Evolutionary conservation across 2,113 vertebrate genomes (phyloP).

Genomic region (Channa maculata): DNA sequence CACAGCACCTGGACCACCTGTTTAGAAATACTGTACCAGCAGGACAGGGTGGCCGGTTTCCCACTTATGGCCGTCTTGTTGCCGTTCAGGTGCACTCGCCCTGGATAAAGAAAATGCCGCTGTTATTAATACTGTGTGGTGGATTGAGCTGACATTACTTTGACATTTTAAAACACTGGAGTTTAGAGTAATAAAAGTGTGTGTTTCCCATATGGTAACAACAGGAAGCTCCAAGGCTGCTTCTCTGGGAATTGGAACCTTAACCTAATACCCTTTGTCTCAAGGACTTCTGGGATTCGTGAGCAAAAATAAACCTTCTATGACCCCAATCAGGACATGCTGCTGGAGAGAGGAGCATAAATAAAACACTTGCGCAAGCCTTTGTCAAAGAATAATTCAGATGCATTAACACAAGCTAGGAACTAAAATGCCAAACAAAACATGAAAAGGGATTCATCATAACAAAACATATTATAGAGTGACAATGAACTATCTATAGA

Average conservation of each 20-base stretch:
- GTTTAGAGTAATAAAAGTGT: constrained; percentile 3
- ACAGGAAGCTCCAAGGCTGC: constrained; percentile 35
- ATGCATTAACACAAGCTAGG: neutral
- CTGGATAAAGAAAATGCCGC: constrained; percentile 46
- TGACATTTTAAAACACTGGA: neutral
- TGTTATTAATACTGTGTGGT: neutral
- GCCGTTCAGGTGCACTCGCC: constrained; percentile 61
- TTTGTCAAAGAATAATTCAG: neutral
- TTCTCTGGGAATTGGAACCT: constrained; percentile 19
- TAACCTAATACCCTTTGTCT: constrained; percentile 37
- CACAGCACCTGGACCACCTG: constrained; percentile 81
- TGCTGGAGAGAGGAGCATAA: neutral
- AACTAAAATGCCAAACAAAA: neutral
- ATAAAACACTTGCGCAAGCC: constrained; percentile 13
- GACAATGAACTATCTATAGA: too few species aligned
- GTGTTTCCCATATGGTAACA: constrained; percentile 20
- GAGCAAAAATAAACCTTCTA: constrained; percentile 26
- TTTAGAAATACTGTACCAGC: constrained; percentile 70
- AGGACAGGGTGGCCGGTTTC: constrained; percentile 65
- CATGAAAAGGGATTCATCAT: neutral
- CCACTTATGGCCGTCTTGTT: constrained; percentile 76
- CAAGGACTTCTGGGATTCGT: constrained; percentile 1
- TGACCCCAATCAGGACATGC: constrained; percentile 5
- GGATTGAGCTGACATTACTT: too few species aligned
- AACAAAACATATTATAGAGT: neutral